Evolutionary conservation across 2,797 vertebrate species (phyloP), one percentile per base, ranked within the genome.

Genomic region (Lepilemur septentrionalis): DNA sequence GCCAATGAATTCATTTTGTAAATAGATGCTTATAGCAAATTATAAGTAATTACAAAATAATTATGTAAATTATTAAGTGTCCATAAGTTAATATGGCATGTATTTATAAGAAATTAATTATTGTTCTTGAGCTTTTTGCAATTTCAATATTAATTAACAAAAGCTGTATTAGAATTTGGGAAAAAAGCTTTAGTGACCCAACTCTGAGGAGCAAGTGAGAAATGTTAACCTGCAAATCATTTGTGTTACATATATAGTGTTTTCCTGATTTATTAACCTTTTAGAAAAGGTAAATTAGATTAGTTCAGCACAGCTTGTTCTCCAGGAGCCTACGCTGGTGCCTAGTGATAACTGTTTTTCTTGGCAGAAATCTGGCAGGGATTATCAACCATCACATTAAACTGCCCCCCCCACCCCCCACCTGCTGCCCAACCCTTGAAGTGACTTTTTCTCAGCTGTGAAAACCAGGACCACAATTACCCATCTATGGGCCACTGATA

Each of bases 11-110:
- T 97, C 72, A 96, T 98, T 97, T 86, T 96, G 86, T 97, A 98
- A 97, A 95, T 93, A 95, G 63, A 89, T 72, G 6, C 10, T 96
- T 95, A 94, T 63, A 90, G 89, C 75, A 72, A 97, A 95, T 97
- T 96, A 97, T 67, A 93, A 98, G 80, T 96, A 97, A 94, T 98
- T 98, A 98, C 93, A 97, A 98, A 97, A 91, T 87, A 97, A 96
- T 97, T 98, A 94, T 93, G 85, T 95, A 98, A 96, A 97, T 98
- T 98, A 97, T 97, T 95, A 98, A 98, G 82, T 98, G 97, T 80
- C 95, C 97, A 96, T 94, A 0, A 97, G 88, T 69, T 91, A 97
- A 78, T 89, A 72, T 41, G 10, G 86, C 92, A 93, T 75, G 4
- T 32, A 81, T 96, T 95, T 96, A 11, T 28, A 92, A 94, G 72